phyloP scores from a whole-genome alignment of 2,888 invertebrate species.

The Clunio marinus region DNA sequence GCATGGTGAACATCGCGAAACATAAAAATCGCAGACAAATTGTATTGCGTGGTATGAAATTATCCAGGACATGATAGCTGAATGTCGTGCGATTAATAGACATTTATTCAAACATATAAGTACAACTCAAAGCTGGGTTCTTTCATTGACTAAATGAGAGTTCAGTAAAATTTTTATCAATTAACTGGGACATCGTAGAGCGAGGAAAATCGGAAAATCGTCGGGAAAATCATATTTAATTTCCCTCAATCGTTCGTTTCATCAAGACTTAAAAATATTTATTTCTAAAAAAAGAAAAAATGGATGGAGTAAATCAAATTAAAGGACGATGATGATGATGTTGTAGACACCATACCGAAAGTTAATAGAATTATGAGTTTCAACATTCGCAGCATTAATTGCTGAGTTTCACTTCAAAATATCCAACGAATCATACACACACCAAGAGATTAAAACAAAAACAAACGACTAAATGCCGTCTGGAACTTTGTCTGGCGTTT shows the following conservation, averaged over 20 bases:
- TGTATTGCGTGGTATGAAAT: conserved; percentile 33
- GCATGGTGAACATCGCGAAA: background rate
- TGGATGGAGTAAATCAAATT: conserved; percentile 12
- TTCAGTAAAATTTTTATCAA: background rate
- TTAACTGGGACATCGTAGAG: background rate
- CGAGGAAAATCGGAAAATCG: no score
- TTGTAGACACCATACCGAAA: background rate
- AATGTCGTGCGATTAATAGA: no score
- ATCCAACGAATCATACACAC: background rate
- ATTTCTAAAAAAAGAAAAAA: background rate
- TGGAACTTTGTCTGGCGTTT: background rate
- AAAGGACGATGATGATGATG: background rate
- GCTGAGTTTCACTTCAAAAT: no score
- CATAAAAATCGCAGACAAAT: conserved; percentile 33
- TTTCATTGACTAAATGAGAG: no score
- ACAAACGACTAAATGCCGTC: background rate
- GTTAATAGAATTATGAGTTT: conserved; percentile 9
- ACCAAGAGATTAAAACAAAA: background rate
- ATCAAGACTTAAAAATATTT: no score
- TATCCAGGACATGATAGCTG: no score
- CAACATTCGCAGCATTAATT: background rate
- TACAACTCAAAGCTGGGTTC: no score
- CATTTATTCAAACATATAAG: no score
- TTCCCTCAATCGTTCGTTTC: background rate
- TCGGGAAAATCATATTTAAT: background rate